Conservation (phyloP, 2,888 invertebrate genomes). For the Dendrolimus houi region DNA sequence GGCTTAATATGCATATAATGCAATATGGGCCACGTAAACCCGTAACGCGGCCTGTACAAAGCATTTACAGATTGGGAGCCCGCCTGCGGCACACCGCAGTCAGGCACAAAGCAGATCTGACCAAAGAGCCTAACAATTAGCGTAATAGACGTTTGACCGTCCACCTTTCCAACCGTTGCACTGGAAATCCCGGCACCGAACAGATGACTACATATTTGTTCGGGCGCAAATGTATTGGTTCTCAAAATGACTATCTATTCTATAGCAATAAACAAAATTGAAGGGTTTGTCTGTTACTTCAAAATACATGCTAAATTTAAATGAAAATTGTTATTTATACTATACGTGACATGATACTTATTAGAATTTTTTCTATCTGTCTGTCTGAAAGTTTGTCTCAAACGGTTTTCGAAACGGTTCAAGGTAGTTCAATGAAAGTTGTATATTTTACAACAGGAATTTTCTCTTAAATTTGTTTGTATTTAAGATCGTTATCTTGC, state of each 20-base stretch:
- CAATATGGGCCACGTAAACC: constrained; percentile 26
- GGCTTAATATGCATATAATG: constrained; percentile 22
- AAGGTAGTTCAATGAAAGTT: too few relatives aligned
- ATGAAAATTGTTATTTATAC: too few relatives aligned
- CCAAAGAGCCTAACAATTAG: constrained; percentile 42
- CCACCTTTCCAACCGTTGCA: constrained; percentile 14
- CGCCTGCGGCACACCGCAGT: constrained; percentile 36
- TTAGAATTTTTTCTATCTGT: too few relatives aligned
- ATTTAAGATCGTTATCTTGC: too few relatives aligned
- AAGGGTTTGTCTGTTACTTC: too few relatives aligned
- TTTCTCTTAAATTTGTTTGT: too few relatives aligned
- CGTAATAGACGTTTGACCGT: constrained; percentile 41
- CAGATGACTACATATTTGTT: neutral
- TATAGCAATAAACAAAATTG: too few relatives aligned
- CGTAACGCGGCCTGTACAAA: constrained; percentile 43
- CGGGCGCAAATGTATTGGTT: neutral
- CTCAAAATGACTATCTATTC: neutral
- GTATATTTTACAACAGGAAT: too few relatives aligned
- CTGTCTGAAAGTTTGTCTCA: too few relatives aligned
- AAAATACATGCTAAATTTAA: too few relatives aligned
- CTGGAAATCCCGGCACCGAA: constrained; percentile 19
- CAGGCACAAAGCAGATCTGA: constrained; percentile 34
- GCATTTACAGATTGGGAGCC: constrained; percentile 47
- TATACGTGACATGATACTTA: too few relatives aligned
- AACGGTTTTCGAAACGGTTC: too few relatives aligned